These are phyloP conservation scores for Urocyon cinereoargenteus DNA, from an alignment of 2,797 vertebrate genomes.

Conservation along the genomic window DNA sequence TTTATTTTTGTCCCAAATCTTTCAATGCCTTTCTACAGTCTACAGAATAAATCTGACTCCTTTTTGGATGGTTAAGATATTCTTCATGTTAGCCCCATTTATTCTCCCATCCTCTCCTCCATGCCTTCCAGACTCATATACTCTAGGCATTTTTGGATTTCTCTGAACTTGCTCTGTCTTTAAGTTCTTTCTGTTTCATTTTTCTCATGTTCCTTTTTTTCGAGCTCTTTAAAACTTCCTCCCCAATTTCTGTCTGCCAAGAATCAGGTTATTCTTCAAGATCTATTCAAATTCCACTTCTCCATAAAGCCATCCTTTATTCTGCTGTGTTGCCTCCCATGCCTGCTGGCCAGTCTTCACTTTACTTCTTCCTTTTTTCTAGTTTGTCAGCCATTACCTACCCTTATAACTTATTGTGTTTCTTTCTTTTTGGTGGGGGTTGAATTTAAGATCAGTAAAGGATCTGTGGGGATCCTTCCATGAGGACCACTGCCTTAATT, in stretches of 20 bases:
- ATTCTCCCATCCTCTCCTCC: background rate
- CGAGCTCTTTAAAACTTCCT: background rate
- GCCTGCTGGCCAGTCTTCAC: background rate
- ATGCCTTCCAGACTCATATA: background rate
- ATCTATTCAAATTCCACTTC: background rate
- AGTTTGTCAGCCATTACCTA: background rate
- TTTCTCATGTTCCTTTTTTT: background rate
- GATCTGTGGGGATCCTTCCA: background rate
- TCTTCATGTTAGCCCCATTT: background rate
- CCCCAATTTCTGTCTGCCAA: background rate
- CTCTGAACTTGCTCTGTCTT: background rate
- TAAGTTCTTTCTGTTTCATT: background rate
- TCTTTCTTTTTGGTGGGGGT: background rate
- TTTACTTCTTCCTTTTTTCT: constrained; percentile 33
- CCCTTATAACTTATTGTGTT: background rate
- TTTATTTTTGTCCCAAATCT: constrained; percentile 9
- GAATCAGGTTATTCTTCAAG: background rate
- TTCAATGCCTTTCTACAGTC: background rate
- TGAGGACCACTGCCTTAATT: constrained; percentile 24
- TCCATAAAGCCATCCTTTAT: background rate
- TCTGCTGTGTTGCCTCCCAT: background rate
- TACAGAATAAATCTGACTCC: background rate
- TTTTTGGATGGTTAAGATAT: background rate
- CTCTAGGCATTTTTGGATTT: background rate
- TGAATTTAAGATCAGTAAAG: constrained; percentile 42